Evolutionary conservation across 2,113 vertebrate genomes (phyloP).

Genomic region (Heliornis fulica): DNA sequence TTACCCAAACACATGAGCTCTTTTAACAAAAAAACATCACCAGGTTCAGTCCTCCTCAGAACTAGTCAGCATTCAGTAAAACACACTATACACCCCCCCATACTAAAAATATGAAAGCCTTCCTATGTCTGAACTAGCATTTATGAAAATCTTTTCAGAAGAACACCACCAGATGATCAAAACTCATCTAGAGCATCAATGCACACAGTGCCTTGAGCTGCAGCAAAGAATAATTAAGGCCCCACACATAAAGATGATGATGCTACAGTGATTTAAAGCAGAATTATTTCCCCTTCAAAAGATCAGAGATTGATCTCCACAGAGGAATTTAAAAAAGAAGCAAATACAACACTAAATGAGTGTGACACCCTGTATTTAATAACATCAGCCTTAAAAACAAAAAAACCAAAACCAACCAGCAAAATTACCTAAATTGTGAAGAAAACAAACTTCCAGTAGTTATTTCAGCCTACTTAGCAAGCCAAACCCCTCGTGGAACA

Average conservation of each 20-base stretch:
- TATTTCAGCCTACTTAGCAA: background rate
- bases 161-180: background rate
- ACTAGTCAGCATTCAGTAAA: background rate
- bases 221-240: background rate
- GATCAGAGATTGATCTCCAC: background rate
- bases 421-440: background rate
- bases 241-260: background rate
- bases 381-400: background rate
- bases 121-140: background rate
- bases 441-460: background rate
- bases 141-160: background rate
- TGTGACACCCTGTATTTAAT: background rate
- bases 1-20: background rate
- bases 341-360: background rate
- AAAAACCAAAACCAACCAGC: background rate
- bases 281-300: background rate
- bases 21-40: background rate
- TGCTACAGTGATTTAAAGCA: background rate
- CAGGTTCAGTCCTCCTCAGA: background rate
- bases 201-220: background rate
- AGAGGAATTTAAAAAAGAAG: background rate
- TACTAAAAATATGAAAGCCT: background rate
- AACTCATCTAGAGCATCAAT: background rate
- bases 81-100: background rate
- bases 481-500: background rate